Evolutionary conservation across 2,797 vertebrate species (phyloP), one percentile per base, ranked within the genome.

Genomic region (Gastrophryne carolinensis): DNA sequence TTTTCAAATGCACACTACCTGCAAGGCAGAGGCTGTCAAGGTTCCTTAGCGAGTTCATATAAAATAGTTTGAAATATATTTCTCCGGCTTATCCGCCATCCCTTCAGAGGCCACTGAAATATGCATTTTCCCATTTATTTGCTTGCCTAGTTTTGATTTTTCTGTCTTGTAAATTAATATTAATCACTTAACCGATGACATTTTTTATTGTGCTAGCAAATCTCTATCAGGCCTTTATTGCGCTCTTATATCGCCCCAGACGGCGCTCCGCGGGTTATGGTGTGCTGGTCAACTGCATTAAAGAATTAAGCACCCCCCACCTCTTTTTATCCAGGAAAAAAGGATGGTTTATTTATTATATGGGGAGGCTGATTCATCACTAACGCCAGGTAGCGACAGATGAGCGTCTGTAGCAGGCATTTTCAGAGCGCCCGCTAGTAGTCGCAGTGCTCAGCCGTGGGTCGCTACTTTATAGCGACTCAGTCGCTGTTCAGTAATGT

Each of bases 271-370:
- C 82, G 75, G 72, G 85, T 80, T 87, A 86, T 80, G 82, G n/a
- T 41, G 79, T 80, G 78, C 49, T 78, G 80, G 86, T 85, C 86
- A 85, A 83, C 86, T 85, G 86, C 80, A 82, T 81, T 88, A 86
- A 89, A 88, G 89, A 90, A 90, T 88, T 88, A 84, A 90, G 84
- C 87, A 87, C 82, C 80, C n/a, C n/a, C n/a, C n/a, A n/a, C n/a
- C n/a, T n/a, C n/a, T n/a, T n/a, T n/a, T n/a, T n/a, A n/a, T n/a
- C n/a, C n/a, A n/a, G n/a, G n/a, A n/a, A n/a, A n/a, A n/a, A n/a
- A n/a, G n/a, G n/a, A n/a, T n/a, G n/a, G n/a, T n/a, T n/a, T n/a
- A n/a, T n/a, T n/a, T n/a, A n/a, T n/a, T n/a, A n/a, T n/a, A n/a
- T n/a, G n/a, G n/a, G n/a, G n/a, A n/a, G n/a, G n/a, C n/a, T n/a